These are phyloP conservation scores for Malurus alboscapulatus DNA, from an alignment of 2,113 vertebrate genomes.

Conservation along the genomic window DNA sequence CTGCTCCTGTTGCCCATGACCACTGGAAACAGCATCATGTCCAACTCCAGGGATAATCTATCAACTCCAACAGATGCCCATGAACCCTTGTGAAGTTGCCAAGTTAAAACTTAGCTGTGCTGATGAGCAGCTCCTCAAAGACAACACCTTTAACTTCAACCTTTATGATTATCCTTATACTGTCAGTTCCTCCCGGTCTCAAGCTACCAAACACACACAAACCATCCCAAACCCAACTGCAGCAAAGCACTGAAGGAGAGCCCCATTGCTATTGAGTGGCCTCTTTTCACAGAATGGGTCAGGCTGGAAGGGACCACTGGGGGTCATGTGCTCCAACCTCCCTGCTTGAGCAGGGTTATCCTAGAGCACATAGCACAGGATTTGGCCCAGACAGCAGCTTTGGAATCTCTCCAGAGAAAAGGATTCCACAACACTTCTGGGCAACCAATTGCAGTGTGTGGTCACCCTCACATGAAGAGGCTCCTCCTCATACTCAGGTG, in stretches of 20 bases:
- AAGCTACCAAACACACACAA: not conserved
- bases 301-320: not conserved
- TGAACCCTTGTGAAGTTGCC: not conserved
- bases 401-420: not conserved
- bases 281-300: not conserved
- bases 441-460: too few species aligned
- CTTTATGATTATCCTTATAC: not conserved
- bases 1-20: not conserved
- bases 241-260: not conserved
- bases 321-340: not conserved
- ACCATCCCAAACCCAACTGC: not conserved
- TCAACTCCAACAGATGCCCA: not conserved
- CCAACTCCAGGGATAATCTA: not conserved
- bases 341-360: not conserved
- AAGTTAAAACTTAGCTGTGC: not conserved
- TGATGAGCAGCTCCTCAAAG: not conserved
- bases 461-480: too few species aligned
- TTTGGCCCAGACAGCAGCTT: not conserved
- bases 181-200: not conserved
- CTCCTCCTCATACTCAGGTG: not conserved
- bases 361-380: not conserved
- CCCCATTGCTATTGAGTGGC: not conserved
- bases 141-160: not conserved
- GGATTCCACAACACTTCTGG: not conserved
- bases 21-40: not conserved